Evolutionary conservation across 1,140 invertebrate species (phyloP), one percentile per base, ranked within the genome.

Genomic region (Lasioglossum baleicum): DNA sequence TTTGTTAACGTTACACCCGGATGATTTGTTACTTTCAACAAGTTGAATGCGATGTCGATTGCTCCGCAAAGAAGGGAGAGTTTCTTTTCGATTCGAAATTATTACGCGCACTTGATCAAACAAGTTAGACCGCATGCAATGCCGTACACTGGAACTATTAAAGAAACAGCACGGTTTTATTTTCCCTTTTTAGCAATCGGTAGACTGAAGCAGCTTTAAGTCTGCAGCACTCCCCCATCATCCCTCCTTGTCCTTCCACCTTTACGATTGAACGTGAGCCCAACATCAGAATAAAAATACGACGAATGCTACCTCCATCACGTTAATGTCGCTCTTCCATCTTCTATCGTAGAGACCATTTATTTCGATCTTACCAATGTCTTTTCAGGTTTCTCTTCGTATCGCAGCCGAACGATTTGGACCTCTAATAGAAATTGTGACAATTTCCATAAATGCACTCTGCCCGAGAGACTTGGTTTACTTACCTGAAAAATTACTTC

Each of bases 281-380:
- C 76, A 86, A 83, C 85, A 87, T 87, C 84, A 72, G 78, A 87
- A 87, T 87, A 87, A 87, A 87, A 87, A 84, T 83, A 83, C 85
- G 84, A 71, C 74, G 84, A 81, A 81, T 83, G 70, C 82, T 77
- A 85, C 85, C 81, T 81, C 81, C 84, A 85, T 87, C 84, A 79
- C 77, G 84, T 87, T 87, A 87, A 87, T 78, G 85, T 87, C 82
- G 69, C 84, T 86, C 84, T 69, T 87, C 85, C 85, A 76, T 87
- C 85, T 87, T 85, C 85, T 63, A 87, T 86, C 85, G 78, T 31
- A 17, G 65, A 72, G 74, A 79, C 85, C 85, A 87, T 87, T 87
- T 86, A 87, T 87, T 87, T 87, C 78, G 84, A 83, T 87, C 84
- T 85, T 86, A 86, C 85, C 82, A 85, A 87, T 86, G 84, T 86